Conservation (phyloP, 2,113 vertebrate genomes). For the Felis chaus region DNA sequence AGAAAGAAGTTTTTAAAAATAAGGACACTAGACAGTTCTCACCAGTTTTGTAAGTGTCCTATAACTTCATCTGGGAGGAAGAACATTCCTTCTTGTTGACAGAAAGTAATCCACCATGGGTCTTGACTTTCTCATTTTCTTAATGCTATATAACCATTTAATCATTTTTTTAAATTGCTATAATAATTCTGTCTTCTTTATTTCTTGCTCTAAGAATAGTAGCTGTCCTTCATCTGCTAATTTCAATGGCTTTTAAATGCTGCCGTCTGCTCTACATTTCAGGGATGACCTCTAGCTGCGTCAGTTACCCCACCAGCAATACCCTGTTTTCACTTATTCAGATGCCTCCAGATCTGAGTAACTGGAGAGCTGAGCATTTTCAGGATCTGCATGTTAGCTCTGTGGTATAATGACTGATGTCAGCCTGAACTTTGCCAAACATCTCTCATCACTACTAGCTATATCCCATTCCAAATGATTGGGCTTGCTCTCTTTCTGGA, state of each 20-base stretch:
- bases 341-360: not conserved
- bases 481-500: constrained; percentile 73
- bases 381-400: constrained; percentile 72
- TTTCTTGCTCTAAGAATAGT: not conserved
- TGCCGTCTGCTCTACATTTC: constrained; percentile 37
- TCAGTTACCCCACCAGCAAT: not conserved
- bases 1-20: constrained; percentile 10
- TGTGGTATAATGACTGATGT: constrained; percentile 82
- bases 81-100: constrained; percentile 55
- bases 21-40: not conserved
- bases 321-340: not conserved
- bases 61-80: constrained; percentile 49
- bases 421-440: constrained; percentile 80
- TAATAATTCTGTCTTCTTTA: constrained; percentile 15
- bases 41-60: constrained; percentile 37
- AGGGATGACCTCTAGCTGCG: constrained; percentile 27
- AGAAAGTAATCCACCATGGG: constrained; percentile 43
- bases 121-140: constrained; percentile 56
- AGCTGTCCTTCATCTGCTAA: not conserved
- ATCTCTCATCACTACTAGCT: constrained; percentile 81
- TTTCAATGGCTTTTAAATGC: constrained; percentile 31
- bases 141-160: not conserved
- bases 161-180: constrained; percentile 34
- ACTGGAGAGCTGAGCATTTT: constrained; percentile 34
- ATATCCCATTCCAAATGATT: constrained; percentile 69